Evolutionary conservation across 2,797 vertebrate species (phyloP).

Genomic region (Alosa sapidissima): DNA sequence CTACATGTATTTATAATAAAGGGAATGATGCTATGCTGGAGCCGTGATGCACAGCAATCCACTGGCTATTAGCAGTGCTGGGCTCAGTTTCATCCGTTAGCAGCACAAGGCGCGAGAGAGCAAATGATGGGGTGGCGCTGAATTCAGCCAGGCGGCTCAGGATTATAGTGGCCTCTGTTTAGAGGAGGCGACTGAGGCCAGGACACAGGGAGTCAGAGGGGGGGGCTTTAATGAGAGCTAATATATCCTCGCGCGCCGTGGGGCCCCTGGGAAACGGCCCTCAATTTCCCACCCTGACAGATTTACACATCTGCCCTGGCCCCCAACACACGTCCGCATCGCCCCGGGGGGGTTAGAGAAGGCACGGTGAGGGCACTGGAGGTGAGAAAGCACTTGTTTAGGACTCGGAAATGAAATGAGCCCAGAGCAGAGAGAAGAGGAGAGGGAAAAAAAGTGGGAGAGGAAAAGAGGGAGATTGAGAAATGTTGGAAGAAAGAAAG

Average conservation of each 20-base stretch:
- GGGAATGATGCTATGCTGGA: neutral
- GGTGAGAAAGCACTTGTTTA: neutral
- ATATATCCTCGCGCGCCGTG: neutral
- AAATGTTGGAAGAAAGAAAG: slow-evolving; percentile 30
- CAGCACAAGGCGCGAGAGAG: neutral
- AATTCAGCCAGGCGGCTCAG: neutral
- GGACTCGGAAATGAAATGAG: neutral
- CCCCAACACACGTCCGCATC: neutral
- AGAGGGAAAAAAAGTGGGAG: neutral
- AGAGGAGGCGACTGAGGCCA: neutral
- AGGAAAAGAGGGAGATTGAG: slow-evolving; percentile 31
- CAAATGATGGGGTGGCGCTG: neutral
- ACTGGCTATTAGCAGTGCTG: neutral
- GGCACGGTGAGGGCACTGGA: neutral
- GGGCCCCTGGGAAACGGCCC: neutral
- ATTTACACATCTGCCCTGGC: neutral
- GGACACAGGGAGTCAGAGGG: neutral
- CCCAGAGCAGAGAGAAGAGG: neutral
- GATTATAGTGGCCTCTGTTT: neutral
- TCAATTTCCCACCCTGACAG: slow-evolving; percentile 1
- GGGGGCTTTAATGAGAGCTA: slow-evolving; percentile 6
- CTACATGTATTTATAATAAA: neutral
- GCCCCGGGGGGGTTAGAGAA: neutral
- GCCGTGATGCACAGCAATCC: neutral
- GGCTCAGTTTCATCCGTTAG: neutral